Evolutionary conservation across 2,888 invertebrate species (phyloP), one percentile per base, ranked within the genome.

Genomic region (Schrankia costaestrigalis): DNA sequence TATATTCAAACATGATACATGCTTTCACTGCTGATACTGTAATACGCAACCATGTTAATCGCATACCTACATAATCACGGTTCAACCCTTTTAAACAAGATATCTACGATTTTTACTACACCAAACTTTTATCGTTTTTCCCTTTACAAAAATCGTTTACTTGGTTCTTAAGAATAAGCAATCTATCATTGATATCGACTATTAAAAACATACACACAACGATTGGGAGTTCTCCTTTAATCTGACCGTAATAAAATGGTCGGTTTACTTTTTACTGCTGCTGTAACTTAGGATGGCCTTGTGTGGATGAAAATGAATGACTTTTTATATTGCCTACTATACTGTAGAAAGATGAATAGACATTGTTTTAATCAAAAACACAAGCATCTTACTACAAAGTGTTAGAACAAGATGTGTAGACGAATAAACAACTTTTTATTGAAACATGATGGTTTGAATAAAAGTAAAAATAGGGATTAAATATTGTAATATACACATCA

Each of bases 211-310:
- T 43, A 46, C 49, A 41, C 35, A 44, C 32, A 44, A 39, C 44
- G 33, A 48, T 49, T 41, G 40, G 10, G 28, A 23, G 31, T 32
- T 26, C 29, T 26, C 41, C 41, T 40, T 39, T 36, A 45, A 47
- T 35, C 40, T 36, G 41, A 50, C 55, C 52, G 39, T 41, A 63
- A 63, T 63, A 63, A 63, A 63, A 63, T 45, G 57, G 47, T 54
- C 57, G 52, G 61, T 63, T 63, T 54, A 47, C 44, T 44, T 51
- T 62, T 63, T 56, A 61, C 51, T 53, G 50, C 46, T 41, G 45
- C 41, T 42, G 53, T 57, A 56, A 52, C 38, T 43, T 29, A 35
- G 47, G 49, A 51, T 40, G 46, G 46, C 46, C 34, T 49, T 25
- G 34, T 40, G 49, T n/a, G n/a, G n/a, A 50, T 51, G 48, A 47